Conservation (phyloP, 2,113 vertebrate species). For the Misgurnus mizolepis region DNA sequence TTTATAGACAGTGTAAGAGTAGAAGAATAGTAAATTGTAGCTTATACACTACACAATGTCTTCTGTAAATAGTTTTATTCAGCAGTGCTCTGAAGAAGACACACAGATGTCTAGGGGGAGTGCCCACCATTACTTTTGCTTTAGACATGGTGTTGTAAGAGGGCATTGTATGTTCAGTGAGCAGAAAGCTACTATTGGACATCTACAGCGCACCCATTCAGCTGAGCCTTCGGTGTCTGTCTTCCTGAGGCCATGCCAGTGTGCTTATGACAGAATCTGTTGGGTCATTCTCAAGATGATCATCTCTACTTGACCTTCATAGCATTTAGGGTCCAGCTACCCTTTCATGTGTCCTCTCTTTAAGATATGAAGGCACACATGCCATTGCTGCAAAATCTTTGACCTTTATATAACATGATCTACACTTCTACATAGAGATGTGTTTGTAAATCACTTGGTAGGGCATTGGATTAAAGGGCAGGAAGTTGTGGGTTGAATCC, state of each 20-base stretch:
- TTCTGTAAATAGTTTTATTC: slow-evolving; percentile 14
- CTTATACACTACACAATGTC: neutral
- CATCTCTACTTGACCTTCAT: neutral
- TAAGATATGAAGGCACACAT: neutral
- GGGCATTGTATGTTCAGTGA: slow-evolving; percentile 31
- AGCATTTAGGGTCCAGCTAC: neutral
- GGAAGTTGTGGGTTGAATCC: no score
- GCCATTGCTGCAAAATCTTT: neutral
- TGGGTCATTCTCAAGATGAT: neutral
- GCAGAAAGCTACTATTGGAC: slow-evolving; percentile 12
- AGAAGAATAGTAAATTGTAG: neutral
- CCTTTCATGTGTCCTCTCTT: neutral
- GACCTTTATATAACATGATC: neutral
- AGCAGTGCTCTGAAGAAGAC: neutral
- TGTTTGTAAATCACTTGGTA: no score
- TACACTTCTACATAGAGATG: no score
- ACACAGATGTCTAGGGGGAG: slow-evolving; percentile 11
- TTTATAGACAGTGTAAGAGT: no score
- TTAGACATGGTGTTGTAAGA: neutral
- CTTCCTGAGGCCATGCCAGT: slow-evolving; percentile 51
- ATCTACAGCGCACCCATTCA: neutral
- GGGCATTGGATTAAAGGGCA: no score
- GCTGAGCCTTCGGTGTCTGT: neutral
- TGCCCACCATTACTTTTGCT: neutral
- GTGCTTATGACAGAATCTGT: slow-evolving; percentile 32